Conservation (phyloP, 53 echinoderm and acorn worm genomes). For the Echinarachnius parma region DNA sequence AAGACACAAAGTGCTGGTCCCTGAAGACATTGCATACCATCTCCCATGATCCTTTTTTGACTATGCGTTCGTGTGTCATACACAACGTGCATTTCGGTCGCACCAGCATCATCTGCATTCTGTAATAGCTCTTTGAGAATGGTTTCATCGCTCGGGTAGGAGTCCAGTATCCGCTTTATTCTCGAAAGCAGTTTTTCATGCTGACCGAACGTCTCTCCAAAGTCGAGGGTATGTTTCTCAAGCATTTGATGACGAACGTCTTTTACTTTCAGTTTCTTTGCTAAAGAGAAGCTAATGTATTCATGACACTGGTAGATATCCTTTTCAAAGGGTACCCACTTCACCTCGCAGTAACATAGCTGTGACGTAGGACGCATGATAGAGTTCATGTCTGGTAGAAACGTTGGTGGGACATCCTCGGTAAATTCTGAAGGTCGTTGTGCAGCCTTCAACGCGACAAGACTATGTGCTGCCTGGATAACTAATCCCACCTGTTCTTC, state of each 20-base stretch:
- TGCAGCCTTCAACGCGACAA: constrained; percentile 25
- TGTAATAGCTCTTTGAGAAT: constrained; percentile 92
- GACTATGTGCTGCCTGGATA: too few species aligned
- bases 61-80: constrained; percentile 57
- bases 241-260: constrained; percentile 43
- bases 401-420: too few species aligned
- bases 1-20: constrained; percentile 78
- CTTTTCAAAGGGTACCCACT: constrained; percentile 8
- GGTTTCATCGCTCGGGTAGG: constrained; percentile 63
- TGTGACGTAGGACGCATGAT: constrained; percentile 5
- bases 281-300: constrained; percentile 1
- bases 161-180: constrained; percentile 60
- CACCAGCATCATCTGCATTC: constrained; percentile 90
- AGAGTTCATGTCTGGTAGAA: constrained; percentile 33
- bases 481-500: not conserved
- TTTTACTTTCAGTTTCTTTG: constrained; percentile 28
- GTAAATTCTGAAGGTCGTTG: not conserved
- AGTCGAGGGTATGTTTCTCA: not conserved
- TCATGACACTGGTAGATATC: constrained; percentile 6
- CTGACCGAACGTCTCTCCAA: constrained; percentile 73
- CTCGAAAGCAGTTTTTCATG: constrained; percentile 71
- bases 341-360: constrained; percentile 37
- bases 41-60: constrained; percentile 11
- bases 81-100: constrained; percentile 79
- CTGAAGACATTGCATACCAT: constrained; percentile 44